Conservation (phyloP, 2,888 invertebrate genomes). For the Argyra leucocephala region DNA sequence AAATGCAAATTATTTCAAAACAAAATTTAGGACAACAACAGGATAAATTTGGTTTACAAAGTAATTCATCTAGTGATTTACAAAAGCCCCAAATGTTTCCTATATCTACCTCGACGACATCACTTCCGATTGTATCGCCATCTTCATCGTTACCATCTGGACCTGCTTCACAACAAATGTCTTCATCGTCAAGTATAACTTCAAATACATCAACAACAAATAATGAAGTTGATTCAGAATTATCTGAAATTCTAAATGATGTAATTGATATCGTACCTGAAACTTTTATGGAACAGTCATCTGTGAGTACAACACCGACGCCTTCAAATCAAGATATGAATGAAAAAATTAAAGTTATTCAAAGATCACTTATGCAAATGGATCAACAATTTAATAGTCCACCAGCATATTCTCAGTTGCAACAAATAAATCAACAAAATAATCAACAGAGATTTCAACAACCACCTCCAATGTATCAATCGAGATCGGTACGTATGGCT, state of each 20-base stretch:
- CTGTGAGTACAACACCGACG: constrained; percentile 31
- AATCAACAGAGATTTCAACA: constrained; percentile 36
- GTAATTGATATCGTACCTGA: constrained; percentile 74
- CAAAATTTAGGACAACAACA: not conserved
- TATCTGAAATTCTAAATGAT: constrained; percentile 77
- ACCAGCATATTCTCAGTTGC: constrained; percentile 33
- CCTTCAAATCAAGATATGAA: constrained; percentile 41
- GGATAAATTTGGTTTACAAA: constrained; percentile 7
- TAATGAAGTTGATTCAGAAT: constrained; percentile 52
- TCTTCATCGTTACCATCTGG: constrained; percentile 21
- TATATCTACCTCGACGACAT: constrained; percentile 19
- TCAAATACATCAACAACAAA: constrained; percentile 30
- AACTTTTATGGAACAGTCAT: constrained; percentile 30
- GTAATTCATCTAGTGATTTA: constrained; percentile 5
- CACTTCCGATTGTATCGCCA: constrained; percentile 14
- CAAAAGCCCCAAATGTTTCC: not conserved
- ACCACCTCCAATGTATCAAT: constrained; percentile 39
- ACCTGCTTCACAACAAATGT: constrained; percentile 18
- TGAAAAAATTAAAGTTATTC: constrained; percentile 80
- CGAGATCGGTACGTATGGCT: constrained; percentile 33
- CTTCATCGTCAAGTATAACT: constrained; percentile 16
- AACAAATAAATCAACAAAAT: constrained; percentile 33
- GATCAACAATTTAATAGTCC: constrained; percentile 47
- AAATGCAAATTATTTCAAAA: not conserved
- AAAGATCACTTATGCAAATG: constrained; percentile 80